Conservation (phyloP, 2,888 invertebrate genomes). For the Stenoptilia bipunctidactyla region DNA sequence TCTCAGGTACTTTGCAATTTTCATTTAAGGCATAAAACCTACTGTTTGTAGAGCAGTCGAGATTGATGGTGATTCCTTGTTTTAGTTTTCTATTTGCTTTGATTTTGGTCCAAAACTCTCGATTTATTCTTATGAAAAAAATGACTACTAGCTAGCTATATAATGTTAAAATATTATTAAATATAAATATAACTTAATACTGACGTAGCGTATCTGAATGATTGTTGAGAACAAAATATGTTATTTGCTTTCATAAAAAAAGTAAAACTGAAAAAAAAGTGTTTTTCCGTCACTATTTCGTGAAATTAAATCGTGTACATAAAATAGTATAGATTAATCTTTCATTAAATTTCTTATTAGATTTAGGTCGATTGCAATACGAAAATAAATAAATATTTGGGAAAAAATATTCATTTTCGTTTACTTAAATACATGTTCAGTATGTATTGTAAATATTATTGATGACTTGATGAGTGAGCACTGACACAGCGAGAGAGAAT, state of each 20-base stretch:
- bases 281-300: neutral
- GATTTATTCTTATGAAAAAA: conserved; percentile 1
- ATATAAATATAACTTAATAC: neutral
- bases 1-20: no score
- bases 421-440: neutral
- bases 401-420: no score
- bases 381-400: neutral
- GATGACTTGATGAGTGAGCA: neutral
- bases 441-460: conserved; percentile 1
- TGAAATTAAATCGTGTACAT: neutral
- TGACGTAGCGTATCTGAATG: conserved; percentile 1
- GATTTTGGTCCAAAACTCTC: no score
- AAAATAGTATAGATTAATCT: neutral
- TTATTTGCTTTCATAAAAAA: conserved; percentile 1
- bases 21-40: no score
- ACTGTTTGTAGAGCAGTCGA: no score
- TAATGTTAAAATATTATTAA: neutral
- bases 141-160: neutral
- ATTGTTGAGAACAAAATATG: conserved; percentile 2
- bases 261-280: neutral
- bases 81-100: no score
- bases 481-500: neutral
- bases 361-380: neutral
- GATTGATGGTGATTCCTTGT: no score
- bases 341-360: neutral